A percentile compares a stretch with the other conserved stretches of the same genome.
phyloP scores from a whole-genome alignment of 2,888 invertebrate species.

The Leucophenga montana region DNA sequence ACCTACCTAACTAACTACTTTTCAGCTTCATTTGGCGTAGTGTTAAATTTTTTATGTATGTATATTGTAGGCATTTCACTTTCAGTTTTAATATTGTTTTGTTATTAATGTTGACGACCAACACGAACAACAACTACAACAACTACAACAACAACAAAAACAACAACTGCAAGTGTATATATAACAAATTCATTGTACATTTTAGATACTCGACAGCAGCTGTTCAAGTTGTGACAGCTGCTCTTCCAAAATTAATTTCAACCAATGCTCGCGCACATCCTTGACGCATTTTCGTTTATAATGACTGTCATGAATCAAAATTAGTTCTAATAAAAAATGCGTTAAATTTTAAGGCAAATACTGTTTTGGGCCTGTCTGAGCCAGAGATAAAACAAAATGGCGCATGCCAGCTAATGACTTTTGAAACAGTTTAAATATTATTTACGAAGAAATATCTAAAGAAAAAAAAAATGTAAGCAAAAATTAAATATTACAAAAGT shows the following conservation, averaged over 20 bases:
- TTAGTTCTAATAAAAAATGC: slow-evolving; percentile 39
- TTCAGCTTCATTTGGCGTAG: slow-evolving; percentile 31
- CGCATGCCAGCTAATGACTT: neutral
- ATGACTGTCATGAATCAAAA: slow-evolving; percentile 61
- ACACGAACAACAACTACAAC: no score
- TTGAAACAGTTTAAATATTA: neutral
- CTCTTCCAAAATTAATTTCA: neutral
- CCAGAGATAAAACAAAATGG: neutral
- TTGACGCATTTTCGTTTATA: slow-evolving; percentile 44
- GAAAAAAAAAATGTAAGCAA: no score
- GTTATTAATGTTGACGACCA: slow-evolving; percentile 27
- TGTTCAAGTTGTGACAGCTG: no score
- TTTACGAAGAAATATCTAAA: no score
- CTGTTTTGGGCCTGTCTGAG: neutral
- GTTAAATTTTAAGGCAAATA: slow-evolving; percentile 30
- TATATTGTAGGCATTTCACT: neutral
- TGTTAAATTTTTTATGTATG: slow-evolving; percentile 53
- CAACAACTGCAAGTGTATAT: neutral
- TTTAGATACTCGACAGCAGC: slow-evolving; percentile 56
- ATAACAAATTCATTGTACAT: slow-evolving; percentile 32
- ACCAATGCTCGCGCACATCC: neutral
- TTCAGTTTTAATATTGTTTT: slow-evolving; percentile 48
- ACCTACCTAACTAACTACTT: no score
- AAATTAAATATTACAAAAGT: no score
- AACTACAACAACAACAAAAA: neutral